Evolutionary conservation across 2,797 vertebrate species (phyloP).

Genomic region (Periophthalmus magnuspinnatus): DNA sequence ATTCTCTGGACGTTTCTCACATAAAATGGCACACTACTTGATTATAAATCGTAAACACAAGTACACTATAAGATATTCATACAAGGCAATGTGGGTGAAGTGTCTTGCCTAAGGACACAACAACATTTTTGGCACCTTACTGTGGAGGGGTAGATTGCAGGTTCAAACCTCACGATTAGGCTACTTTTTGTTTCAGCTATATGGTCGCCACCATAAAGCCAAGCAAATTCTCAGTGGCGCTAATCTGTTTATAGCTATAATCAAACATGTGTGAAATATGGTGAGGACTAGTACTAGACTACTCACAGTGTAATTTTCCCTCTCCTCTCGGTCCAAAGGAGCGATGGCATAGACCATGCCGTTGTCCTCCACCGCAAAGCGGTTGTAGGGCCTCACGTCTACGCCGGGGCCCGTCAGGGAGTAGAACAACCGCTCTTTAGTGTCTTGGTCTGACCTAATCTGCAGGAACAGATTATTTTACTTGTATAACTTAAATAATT

Average conservation of each 20-base stretch:
- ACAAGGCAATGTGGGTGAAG: no score
- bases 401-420: constrained; percentile 78
- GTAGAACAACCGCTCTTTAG: constrained; percentile 61
- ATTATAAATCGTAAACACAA: no score
- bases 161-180: neutral
- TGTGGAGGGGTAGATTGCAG: no score
- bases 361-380: constrained; percentile 77
- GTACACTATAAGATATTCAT: no score
- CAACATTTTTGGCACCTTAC: no score
- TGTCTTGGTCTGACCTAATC: constrained; percentile 79
- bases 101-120: no score
- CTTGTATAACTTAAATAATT: no score
- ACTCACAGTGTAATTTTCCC: constrained; percentile 61
- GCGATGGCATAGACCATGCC: constrained; percentile 76
- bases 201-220: neutral
- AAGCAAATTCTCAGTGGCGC: neutral
- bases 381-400: constrained; percentile 65
- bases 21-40: neutral
- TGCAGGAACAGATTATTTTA: constrained; percentile 13
- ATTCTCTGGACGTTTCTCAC: neutral
- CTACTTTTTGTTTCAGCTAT: neutral
- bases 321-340: constrained; percentile 82
- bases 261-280: neutral
- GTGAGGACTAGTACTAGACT: neutral
- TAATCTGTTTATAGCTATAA: neutral